Base-by-base conservation (phyloP, 2,888 invertebrate genomes). In the Conus canariensis region DNA sequence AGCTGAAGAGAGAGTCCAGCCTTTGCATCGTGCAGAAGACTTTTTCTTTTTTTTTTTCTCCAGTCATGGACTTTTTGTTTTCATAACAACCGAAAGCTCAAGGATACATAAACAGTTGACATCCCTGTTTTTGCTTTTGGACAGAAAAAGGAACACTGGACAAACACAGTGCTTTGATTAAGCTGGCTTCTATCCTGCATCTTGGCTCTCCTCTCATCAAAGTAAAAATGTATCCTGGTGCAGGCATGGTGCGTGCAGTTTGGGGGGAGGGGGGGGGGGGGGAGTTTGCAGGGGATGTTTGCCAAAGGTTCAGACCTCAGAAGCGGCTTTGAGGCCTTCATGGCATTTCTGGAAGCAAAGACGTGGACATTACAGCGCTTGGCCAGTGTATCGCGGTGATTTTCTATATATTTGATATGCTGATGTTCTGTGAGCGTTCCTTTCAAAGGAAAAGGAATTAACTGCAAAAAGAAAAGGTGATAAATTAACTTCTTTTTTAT, bases 311-410 rank as follows among this genome's bases (percentile, higher is more conserved):
- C 77, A 9, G 30, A 80, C 12, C 30, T 30, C 30, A 16, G 77
- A 12, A 14, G 30, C 9, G 10, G 16, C 64, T 64, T 10, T 64
- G 70, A 70, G 70, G 77, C 30, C 6, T 6, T 30, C 22, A 9
- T 77, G 77, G 30, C 77, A 77, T 30, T 80, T 16, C 9, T 30
- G 10, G 77, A 83, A n/a, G 58, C 22, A 22, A 59, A 83, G 83
- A 80, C 10, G 30, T 30, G 30, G 30, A 80, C 77, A 30, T 12
- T 25, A 30, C 77, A 83, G 82, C 19, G 58, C 25, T 25, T 22
- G 85, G 85, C 85, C 85, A 85, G 85, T 60, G 59, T 85, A 60
- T 85, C 60, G 25, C 85, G 25, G 85, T 85, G 85, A 85, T 85
- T 60, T 58, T 83, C 58, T 85, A 59, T 85, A 59, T 85, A 85